These are phyloP conservation scores for Myanophis thanlyinensis DNA, from an alignment of 2,113 vertebrate genomes.

Conservation along the genomic window DNA sequence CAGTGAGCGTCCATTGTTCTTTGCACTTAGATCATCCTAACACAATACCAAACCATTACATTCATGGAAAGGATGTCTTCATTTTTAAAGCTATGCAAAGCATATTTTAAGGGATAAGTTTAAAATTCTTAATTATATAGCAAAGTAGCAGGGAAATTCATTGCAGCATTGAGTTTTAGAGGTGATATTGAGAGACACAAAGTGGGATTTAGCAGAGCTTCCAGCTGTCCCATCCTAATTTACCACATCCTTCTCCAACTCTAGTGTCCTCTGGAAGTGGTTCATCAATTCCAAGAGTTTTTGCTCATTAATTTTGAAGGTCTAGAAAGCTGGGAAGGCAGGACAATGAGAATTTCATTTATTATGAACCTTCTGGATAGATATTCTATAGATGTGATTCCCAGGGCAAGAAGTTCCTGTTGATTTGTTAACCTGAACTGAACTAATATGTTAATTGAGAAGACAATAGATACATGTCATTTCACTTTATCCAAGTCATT, in stretches of 20 bases:
- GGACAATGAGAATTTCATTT: background rate
- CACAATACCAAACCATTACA: background rate
- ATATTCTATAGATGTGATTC: background rate
- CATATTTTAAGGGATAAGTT: background rate
- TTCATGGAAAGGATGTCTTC: background rate
- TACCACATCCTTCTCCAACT: background rate
- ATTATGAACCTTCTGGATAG: background rate
- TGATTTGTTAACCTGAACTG: slow-evolving; percentile 27
- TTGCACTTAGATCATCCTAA: background rate
- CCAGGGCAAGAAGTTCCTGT: background rate
- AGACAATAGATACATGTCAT: slow-evolving; percentile 33
- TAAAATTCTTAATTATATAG: background rate
- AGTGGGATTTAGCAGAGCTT: background rate
- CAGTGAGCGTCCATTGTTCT: background rate
- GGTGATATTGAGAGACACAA: background rate
- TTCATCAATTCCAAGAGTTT: background rate
- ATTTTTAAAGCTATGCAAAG: background rate
- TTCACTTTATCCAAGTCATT: slow-evolving; percentile 24
- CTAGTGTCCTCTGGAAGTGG: background rate
- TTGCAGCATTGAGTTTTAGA: background rate
- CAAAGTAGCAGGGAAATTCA: background rate
- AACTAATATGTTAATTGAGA: slow-evolving; percentile 38
- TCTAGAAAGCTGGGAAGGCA: background rate
- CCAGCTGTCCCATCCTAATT: background rate
- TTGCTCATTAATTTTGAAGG: background rate